Percentiles rank a stretch among this genome's conserved stretches.
Evolutionary conservation across 2,113 vertebrate genomes (phyloP).

Genomic region (Anguilla rostrata): DNA sequence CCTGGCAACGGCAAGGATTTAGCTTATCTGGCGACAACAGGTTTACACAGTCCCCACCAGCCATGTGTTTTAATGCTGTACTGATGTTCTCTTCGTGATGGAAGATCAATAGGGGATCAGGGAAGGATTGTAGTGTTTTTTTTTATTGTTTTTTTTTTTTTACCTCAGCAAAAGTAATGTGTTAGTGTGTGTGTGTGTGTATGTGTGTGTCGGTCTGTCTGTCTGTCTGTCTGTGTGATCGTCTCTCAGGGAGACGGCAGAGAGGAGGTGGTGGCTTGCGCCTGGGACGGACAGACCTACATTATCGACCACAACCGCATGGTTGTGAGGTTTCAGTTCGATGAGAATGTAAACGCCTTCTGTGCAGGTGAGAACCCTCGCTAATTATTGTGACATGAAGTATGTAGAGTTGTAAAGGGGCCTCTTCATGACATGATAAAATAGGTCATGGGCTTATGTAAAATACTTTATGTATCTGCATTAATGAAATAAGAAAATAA

Average conservation of each 20-base stretch:
- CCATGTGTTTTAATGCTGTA: background rate
- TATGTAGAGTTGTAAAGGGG: too few species aligned
- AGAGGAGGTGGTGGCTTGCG: conserved; percentile 95
- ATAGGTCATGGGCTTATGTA: too few species aligned
- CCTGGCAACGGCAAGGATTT: background rate
- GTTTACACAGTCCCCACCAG: background rate
- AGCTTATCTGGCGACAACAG: background rate
- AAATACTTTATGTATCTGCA: too few species aligned
- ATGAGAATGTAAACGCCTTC: conserved; percentile 96
- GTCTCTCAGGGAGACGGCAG: conserved; percentile 82
- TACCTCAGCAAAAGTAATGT: background rate
- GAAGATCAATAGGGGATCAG: background rate
- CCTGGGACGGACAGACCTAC: conserved; percentile 97
- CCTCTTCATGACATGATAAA: too few species aligned
- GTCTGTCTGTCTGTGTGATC: background rate
- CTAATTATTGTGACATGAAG: too few species aligned
- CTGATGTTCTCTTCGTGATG: background rate
- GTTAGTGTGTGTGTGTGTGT: background rate
- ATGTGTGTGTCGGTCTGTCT: background rate
- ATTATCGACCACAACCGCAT: conserved; percentile 92
- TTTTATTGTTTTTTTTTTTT: background rate
- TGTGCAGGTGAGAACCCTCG: conserved; percentile 80
- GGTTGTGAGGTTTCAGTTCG: conserved; percentile 94
- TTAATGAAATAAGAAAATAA: too few species aligned
- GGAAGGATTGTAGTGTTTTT: background rate